Conservation (phyloP, 2,113 vertebrate species). For the Esox niger region DNA sequence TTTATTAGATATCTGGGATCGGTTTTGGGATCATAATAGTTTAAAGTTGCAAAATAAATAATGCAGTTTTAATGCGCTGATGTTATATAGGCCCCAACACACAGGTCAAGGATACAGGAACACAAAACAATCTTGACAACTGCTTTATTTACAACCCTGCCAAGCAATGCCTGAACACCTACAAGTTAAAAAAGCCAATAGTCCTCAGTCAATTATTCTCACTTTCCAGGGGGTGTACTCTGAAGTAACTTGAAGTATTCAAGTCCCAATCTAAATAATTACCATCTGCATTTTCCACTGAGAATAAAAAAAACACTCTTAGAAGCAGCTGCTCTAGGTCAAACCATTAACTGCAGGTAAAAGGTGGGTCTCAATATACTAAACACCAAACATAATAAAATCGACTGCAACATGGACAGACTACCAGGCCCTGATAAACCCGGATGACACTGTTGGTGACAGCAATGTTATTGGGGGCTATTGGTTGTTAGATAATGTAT, state of each 20-base stretch:
- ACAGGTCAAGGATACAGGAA: no score
- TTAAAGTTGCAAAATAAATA: no score
- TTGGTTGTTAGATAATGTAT: constrained; percentile 24
- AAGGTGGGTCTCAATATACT: background rate
- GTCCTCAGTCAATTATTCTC: background rate
- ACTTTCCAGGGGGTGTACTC: background rate
- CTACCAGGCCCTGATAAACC: background rate
- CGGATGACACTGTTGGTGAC: background rate
- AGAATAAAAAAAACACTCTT: background rate
- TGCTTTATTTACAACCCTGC: no score
- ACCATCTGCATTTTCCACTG: background rate
- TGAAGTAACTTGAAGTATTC: no score
- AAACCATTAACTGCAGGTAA: background rate
- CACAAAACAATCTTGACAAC: no score
- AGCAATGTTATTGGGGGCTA: background rate
- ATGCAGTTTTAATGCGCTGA: no score
- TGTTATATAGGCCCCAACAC: no score
- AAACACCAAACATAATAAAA: no score
- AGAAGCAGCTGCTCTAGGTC: background rate
- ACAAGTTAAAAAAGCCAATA: background rate
- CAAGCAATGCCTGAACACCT: no score
- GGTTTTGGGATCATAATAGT: no score
- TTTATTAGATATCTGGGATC: no score
- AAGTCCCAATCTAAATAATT: background rate
- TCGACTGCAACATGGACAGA: no score